Conservation (phyloP, 2,888 invertebrate genomes). For the Thymelicus sylvestris region DNA sequence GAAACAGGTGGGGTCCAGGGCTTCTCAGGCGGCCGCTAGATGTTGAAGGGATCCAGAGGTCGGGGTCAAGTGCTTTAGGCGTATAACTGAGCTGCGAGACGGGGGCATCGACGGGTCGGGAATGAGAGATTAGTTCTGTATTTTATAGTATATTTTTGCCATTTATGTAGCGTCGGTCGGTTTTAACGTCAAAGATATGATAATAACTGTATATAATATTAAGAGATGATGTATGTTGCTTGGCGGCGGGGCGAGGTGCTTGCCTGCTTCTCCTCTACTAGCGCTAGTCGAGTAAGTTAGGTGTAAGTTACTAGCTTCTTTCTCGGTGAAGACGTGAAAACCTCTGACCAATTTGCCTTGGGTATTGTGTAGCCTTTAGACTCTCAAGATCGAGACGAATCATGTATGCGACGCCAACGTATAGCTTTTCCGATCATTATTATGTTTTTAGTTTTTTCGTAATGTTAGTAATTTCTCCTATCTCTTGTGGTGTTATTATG, state of each 20-base stretch:
- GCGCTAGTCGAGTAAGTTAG: constrained; percentile 72
- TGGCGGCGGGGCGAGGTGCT: constrained; percentile 66
- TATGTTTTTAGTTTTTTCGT: constrained; percentile 71
- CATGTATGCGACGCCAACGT: constrained; percentile 79
- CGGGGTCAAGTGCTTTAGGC: too few relatives aligned
- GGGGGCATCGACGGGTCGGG: constrained; percentile 43
- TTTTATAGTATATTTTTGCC: constrained; percentile 73
- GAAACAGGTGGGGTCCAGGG: constrained; percentile 39
- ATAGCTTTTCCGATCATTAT: constrained; percentile 74
- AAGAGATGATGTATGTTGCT: constrained; percentile 66
- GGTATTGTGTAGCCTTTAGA: constrained; percentile 83
- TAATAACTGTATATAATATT: constrained; percentile 78
- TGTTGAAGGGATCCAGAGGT: too few relatives aligned
- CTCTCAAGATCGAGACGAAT: constrained; percentile 77
- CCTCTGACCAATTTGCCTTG: constrained; percentile 85
- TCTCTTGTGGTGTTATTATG: constrained; percentile 71
- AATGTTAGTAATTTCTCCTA: constrained; percentile 72
- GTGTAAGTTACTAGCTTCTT: constrained; percentile 79
- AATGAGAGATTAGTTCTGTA: constrained; percentile 59
- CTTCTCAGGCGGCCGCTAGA: too few relatives aligned
- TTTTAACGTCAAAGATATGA: constrained; percentile 62
- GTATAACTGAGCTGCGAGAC: too few relatives aligned
- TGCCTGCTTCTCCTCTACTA: constrained; percentile 69
- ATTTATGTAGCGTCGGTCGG: constrained; percentile 68
- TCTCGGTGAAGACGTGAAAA: constrained; percentile 76